Evolutionary conservation across 1,140 invertebrate species (phyloP), one percentile per base, ranked within the genome.

Genomic region (Anagrus nilaparvatae): DNA sequence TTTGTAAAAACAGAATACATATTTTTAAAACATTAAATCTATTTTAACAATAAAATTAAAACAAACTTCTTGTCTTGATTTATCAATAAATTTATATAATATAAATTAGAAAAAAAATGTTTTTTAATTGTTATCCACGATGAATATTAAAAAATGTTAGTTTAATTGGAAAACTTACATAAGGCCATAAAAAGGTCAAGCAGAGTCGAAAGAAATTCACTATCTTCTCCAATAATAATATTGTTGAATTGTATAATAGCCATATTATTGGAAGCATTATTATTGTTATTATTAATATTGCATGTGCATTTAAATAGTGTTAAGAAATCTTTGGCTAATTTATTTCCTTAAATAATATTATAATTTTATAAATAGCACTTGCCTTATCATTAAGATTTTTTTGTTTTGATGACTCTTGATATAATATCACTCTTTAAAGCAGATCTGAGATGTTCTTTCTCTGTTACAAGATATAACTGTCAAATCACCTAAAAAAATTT

Each of bases 81-180:
- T 16, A 24, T 42, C 17, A 45, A 36, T 39, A 29, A 42, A 52
- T 46, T 52, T 50, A 54, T 33, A 31, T 43, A 25, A 20, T 25
- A 35, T 24, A 37, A 13, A 40, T 16, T 14, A 8, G 25, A 39
- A 16, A 43, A 3, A 6, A 35, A 24, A 40, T 5, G 1, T 42
- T 44, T 25, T 27, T 27, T 13, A 13, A 25, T 43, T 45, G 37
- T 40, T 20, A 44, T 13, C 23, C 36, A 44, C 40, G 25, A 32
- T 24, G 13, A 17, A 46, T 25, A 16, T 27, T 49, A 14, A n/a
- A 44, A n/a, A 14, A 33, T 28, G 28, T 19, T 16, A 25, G 27
- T 45, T 38, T 34, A 39, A 9, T 46, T 17, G 21, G 14, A 24
- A n/a, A 53, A 63, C 60, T 63, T 62, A 63, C 61, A 49, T 44